phyloP scores from a whole-genome alignment of 2,113 vertebrate genomes.

The Pelmatolapia mariae region DNA sequence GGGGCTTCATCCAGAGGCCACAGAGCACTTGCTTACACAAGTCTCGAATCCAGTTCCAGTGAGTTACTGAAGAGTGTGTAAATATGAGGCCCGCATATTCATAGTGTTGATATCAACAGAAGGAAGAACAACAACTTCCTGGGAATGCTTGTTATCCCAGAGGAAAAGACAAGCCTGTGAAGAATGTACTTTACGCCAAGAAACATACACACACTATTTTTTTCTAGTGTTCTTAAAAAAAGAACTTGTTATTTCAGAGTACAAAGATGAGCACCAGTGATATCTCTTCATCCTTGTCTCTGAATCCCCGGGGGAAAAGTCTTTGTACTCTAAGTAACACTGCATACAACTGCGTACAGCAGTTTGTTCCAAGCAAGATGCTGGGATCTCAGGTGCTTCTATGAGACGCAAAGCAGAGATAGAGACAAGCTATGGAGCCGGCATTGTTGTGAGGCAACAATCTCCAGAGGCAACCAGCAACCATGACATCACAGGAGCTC shows the following conservation, averaged over 20 bases:
- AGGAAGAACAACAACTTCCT: constrained; percentile 32
- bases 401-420: constrained; percentile 8
- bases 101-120: constrained; percentile 19
- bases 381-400: constrained; percentile 17
- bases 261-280: not conserved
- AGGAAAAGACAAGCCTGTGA: constrained; percentile 30
- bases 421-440: constrained; percentile 27
- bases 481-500: constrained; percentile 40
- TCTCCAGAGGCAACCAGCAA: constrained; percentile 51
- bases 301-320: constrained; percentile 29
- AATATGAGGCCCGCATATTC: constrained; percentile 34
- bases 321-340: constrained; percentile 46
- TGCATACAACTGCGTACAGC: constrained; percentile 12
- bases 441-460: constrained; percentile 54
- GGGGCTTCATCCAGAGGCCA: not conserved
- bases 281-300: constrained; percentile 27
- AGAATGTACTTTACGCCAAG: constrained; percentile 2
- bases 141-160: constrained; percentile 40
- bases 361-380: constrained; percentile 52
- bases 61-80: not conserved
- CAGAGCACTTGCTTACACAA: not conserved
- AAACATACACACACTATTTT: not conserved
- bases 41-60: not conserved
- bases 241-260: constrained; percentile 3
- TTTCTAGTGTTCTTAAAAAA: constrained; percentile 1